Evolutionary conservation across 2,113 vertebrate genomes (phyloP).

Genomic region (Rhipidura dahli): DNA sequence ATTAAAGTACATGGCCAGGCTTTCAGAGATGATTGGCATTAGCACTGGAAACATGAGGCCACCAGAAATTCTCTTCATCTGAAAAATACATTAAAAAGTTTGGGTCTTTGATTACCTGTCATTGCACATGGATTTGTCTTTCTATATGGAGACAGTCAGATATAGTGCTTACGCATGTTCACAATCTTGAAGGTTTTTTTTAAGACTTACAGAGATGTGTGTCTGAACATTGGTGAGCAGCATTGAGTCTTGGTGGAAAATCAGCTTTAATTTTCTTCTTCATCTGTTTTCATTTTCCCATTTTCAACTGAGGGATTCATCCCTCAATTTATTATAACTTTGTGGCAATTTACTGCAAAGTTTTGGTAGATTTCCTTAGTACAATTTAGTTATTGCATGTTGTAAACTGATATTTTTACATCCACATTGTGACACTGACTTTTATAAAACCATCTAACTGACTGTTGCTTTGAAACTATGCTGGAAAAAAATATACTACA

Average conservation of each 20-base stretch:
- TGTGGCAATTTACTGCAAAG: not conserved
- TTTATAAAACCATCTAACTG: not conserved
- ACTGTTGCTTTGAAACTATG: not conserved
- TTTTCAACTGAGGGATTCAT: not conserved
- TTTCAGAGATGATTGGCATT: not conserved
- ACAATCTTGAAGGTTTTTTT: not conserved
- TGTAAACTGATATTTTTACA: not conserved
- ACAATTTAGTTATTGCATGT: not conserved
- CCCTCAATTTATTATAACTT: not conserved
- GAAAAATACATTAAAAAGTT: not conserved
- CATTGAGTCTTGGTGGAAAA: not conserved
- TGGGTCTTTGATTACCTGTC: not conserved
- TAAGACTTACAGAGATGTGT: not conserved
- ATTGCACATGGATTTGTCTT: not conserved
- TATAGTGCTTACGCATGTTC: not conserved
- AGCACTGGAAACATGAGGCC: not conserved
- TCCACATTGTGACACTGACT: not conserved
- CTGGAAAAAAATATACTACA: not conserved
- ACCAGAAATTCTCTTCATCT: not conserved
- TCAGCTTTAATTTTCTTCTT: constrained; percentile 27
- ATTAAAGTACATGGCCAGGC: not conserved
- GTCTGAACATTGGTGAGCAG: not conserved
- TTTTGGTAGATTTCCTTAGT: not conserved
- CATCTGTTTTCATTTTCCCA: constrained; percentile 22
- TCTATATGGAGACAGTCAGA: not conserved